phyloP scores from a whole-genome alignment of 2,797 vertebrate genomes.

The Cynopterus sphinx region DNA sequence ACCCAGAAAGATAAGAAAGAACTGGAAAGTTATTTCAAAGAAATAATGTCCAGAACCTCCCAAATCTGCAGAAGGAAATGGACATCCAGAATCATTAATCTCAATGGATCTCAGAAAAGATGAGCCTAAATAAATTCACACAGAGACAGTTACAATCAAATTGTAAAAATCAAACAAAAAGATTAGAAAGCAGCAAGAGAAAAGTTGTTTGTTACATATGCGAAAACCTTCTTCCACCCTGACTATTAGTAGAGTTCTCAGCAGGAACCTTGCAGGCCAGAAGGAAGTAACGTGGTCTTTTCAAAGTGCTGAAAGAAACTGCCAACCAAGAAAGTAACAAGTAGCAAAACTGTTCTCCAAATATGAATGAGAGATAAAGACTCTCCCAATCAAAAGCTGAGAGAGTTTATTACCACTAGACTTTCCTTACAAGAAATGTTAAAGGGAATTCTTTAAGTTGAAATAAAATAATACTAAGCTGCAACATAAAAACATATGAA shows the following conservation, averaged over 20 bases:
- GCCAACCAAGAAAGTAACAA: background rate
- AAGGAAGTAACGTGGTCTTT: background rate
- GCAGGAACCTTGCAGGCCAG: background rate
- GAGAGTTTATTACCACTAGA: background rate
- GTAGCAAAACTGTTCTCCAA: background rate
- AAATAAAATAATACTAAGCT: background rate
- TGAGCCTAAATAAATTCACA: background rate
- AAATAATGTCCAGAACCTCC: background rate
- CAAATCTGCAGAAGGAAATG: background rate
- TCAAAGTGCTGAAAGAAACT: background rate
- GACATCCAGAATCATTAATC: background rate
- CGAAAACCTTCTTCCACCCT: background rate
- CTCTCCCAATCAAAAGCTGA: background rate
- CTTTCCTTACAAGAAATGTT: background rate
- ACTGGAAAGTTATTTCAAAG: background rate
- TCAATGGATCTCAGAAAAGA: background rate
- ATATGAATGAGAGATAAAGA: background rate
- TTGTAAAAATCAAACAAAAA: background rate
- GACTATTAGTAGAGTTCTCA: background rate
- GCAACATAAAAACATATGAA: background rate
- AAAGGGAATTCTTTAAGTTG: background rate
- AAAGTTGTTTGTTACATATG: background rate
- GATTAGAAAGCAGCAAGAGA: background rate
- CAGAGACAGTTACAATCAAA: background rate
- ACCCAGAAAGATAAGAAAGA: background rate